Base-by-base conservation (phyloP, 1,140 invertebrate genomes). In the Harpegnathos saltator region DNA sequence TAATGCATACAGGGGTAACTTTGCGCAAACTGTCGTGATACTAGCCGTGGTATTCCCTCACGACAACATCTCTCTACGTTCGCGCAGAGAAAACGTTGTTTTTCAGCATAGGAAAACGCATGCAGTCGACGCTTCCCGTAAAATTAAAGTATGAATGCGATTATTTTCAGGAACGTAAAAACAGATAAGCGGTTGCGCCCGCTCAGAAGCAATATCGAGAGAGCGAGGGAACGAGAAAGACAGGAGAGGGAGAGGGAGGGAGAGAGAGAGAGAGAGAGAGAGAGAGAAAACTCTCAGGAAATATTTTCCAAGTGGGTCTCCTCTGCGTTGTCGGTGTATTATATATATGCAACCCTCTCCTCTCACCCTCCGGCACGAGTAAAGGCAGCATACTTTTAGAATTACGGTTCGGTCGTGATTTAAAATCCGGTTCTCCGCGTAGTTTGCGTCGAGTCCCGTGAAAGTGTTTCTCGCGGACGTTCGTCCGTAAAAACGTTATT, bases 131-230 rank as follows among this genome's bases (percentile, higher is more conserved):
- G 38, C 68, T 52, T 7, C 7, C 59, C 29, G 54, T 83, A 83
- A 66, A 61, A 52, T 26, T 66, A 83, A 87, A 86, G 59, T 59
- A 66, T 56, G 65, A 59, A 54, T 24, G 50, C 50, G 77, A 86
- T 85, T 63, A 86, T 85, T 82, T 75, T 24, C 24, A 24, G 15
- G 62, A 58, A 66, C 48, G 29, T 56, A 74, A 33, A 7, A 69
- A 44, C 38, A 82, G 62, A 69, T 29, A 69, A 74, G 61, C 59
- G 68, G 15, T 26, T 38, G 68, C 15, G n/a, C 24, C 26, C 22
- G 29, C 22, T 17, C 29, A 38, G 56, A 56, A 69, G 54, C 44
- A 15, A 56, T 86, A 74, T 85, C 69, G 84, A 29, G 38, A 54
- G 59, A 82, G 19, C n/a, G n/a, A n/a, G n/a, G n/a, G n/a, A n/a